Percentiles rank a stretch among this genome's conserved stretches.
These are phyloP conservation scores for Cariama cristata DNA, from an alignment of 2,113 vertebrate genomes.

Conservation along the genomic window DNA sequence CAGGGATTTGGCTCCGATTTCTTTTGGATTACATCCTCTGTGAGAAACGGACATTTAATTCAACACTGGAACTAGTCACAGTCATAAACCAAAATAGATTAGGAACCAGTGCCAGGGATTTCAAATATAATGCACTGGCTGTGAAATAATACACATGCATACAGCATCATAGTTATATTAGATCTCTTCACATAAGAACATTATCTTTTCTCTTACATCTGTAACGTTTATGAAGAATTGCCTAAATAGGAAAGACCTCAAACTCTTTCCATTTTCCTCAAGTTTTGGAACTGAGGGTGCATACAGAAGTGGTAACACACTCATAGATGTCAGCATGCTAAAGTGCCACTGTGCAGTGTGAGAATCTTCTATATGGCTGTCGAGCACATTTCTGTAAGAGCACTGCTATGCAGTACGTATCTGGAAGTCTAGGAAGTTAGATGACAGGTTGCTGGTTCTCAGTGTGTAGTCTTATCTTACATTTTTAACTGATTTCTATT, in stretches of 20 bases:
- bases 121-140: not conserved
- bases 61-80: not conserved
- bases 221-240: not conserved
- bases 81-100: not conserved
- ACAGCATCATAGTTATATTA: not conserved
- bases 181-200: not conserved
- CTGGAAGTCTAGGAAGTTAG: not conserved
- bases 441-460: not conserved
- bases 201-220: not conserved
- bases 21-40: not conserved
- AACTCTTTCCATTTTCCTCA: not conserved
- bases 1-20: not conserved
- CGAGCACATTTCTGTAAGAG: not conserved
- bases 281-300: not conserved
- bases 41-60: not conserved
- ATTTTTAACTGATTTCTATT: not conserved
- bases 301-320: not conserved
- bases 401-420: not conserved
- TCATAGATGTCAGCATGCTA: not conserved
- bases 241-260: not conserved
- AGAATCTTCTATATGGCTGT: not conserved
- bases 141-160: not conserved
- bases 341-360: not conserved
- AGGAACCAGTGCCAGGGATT: not conserved
- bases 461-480: not conserved